These are phyloP conservation scores for Metopolophium dirhodum DNA, from an alignment of 1,140 invertebrate species.

Conservation along the genomic window DNA sequence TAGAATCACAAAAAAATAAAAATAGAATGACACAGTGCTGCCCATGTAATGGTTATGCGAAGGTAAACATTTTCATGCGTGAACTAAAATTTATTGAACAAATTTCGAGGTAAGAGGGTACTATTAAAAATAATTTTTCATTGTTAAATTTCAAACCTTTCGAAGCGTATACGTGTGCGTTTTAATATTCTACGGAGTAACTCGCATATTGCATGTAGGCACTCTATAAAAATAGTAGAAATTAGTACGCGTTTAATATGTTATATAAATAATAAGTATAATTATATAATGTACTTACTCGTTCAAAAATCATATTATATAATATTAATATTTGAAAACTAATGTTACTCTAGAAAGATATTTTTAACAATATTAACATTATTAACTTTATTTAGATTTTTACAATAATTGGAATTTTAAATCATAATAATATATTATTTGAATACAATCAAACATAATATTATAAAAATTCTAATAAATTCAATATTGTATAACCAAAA, in stretches of 20 bases:
- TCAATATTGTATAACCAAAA: too few species aligned
- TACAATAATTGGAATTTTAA: too few species aligned
- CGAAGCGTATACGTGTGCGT: neutral
- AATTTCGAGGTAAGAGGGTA: neutral
- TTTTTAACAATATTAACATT: rapidly evolving
- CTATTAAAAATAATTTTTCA: neutral
- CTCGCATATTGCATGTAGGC: neutral
- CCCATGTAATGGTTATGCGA: neutral
- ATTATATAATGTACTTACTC: too few species aligned
- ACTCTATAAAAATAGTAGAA: neutral
- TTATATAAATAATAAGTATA: too few species aligned
- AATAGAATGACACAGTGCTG: neutral
- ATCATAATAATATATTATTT: too few species aligned
- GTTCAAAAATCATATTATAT: too few species aligned
- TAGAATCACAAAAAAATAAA: neutral
- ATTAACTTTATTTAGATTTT: neutral
- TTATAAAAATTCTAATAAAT: too few species aligned
- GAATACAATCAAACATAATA: too few species aligned
- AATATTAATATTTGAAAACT: too few species aligned
- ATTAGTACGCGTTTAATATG: neutral
- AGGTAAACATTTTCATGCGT: neutral
- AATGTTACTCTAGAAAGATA: neutral
- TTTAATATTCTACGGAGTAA: neutral
- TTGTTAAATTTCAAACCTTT: neutral
- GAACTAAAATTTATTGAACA: neutral